Evolutionary conservation across 2,113 vertebrate species (phyloP).

Genomic region (Stigmatopora nigra): DNA sequence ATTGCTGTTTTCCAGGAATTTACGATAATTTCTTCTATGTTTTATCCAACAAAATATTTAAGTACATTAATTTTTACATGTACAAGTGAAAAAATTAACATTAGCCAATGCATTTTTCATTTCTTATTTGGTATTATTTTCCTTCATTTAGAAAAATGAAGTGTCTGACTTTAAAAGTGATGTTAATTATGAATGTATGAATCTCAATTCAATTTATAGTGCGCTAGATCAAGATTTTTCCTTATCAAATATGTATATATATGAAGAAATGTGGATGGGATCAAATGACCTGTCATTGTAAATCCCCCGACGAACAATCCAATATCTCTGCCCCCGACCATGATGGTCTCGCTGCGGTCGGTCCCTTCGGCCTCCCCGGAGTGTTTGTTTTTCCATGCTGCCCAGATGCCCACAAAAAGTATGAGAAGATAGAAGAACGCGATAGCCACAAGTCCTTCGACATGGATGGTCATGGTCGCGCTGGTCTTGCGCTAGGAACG

Average conservation of each 20-base stretch:
- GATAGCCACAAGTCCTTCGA: constrained; percentile 90
- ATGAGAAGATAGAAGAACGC: constrained; percentile 91
- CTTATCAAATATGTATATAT: too few relatives aligned
- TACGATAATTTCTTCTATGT: too few relatives aligned
- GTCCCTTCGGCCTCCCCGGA: constrained; percentile 72
- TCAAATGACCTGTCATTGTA: constrained; percentile 87
- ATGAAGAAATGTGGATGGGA: too few relatives aligned
- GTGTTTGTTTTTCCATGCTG: constrained; percentile 97
- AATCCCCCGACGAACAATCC: constrained; percentile 94
- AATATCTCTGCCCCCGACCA: constrained; percentile 95
- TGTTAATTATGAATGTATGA: not conserved
- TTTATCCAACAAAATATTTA: not conserved
- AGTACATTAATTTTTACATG: not conserved
- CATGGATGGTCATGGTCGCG: constrained; percentile 82
- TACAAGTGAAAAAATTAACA: not conserved
- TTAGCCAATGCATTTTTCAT: too few relatives aligned
- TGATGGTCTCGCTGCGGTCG: constrained; percentile 91
- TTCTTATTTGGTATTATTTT: too few relatives aligned
- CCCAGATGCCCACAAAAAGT: constrained; percentile 94
- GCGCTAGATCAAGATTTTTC: not conserved
- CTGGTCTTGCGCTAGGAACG: constrained; percentile 52
- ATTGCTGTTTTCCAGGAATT: too few relatives aligned
- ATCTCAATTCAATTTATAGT: not conserved
- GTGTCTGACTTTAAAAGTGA: not conserved
- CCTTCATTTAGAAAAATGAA: not conserved